Percentiles rank a stretch among this genome's conserved stretches.
Conservation (phyloP, 2,113 vertebrate genomes). For the Clarias batrachus region DNA sequence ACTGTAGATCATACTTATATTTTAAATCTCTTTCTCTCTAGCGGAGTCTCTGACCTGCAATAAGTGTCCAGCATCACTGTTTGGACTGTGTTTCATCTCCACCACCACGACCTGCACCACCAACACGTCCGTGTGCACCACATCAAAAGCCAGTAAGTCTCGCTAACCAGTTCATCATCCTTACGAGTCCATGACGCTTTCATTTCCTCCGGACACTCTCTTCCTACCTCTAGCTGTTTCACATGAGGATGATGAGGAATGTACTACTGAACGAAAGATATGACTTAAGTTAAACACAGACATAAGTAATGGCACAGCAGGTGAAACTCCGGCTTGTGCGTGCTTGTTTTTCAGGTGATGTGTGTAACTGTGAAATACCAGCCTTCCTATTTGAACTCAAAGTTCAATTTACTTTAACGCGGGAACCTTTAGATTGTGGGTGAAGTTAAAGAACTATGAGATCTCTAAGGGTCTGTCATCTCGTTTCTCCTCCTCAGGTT, state of each 20-base stretch:
- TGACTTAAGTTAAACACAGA: too few species aligned
- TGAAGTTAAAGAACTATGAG: not conserved
- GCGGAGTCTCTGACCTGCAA: constrained; percentile 69
- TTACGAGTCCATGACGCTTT: not conserved
- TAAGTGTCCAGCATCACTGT: constrained; percentile 31
- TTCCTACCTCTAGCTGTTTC: not conserved
- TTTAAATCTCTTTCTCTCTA: constrained; percentile 43
- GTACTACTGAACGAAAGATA: not conserved
- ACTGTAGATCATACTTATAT: not conserved
- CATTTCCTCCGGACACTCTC: not conserved
- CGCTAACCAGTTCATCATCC: not conserved
- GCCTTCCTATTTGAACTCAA: too few species aligned
- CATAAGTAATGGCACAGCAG: too few species aligned
- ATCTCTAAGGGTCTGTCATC: not conserved
- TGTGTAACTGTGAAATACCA: too few species aligned
- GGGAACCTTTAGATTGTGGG: too few species aligned
- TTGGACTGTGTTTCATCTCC: constrained; percentile 17
- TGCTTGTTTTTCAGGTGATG: too few species aligned
- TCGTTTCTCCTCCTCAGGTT: constrained; percentile 56
- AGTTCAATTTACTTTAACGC: too few species aligned
- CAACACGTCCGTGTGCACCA: constrained; percentile 56
- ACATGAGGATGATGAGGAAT: not conserved
- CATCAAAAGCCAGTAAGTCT: constrained; percentile 56
- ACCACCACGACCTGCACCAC: not conserved
- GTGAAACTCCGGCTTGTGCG: too few species aligned